Percentiles rank a stretch among this genome's conserved stretches.
Evolutionary conservation across 2,797 vertebrate species (phyloP).

Genomic region (Muscicapa comitata): DNA sequence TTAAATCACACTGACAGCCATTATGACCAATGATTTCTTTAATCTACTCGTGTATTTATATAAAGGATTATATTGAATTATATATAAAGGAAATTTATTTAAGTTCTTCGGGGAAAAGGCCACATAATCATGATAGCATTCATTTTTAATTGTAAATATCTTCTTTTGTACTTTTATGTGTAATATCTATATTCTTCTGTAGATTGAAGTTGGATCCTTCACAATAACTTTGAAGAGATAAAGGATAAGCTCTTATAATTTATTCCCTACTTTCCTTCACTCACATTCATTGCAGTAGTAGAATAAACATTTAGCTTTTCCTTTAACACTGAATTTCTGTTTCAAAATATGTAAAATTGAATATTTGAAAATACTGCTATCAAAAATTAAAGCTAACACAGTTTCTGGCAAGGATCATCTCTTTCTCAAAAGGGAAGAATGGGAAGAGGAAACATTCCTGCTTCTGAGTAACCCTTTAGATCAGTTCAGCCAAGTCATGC

Average conservation of each 20-base stretch:
- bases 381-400: neutral
- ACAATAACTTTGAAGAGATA: neutral
- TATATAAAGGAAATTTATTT: neutral
- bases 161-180: neutral
- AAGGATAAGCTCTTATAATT: neutral
- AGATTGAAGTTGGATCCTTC: neutral
- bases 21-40: neutral
- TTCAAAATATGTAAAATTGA: neutral
- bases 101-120: neutral
- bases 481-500: neutral
- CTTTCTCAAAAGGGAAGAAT: neutral
- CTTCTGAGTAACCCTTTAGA: neutral
- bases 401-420: neutral
- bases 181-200: neutral
- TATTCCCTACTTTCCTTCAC: neutral
- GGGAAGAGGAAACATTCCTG: neutral
- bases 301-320: neutral
- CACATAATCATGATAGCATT: neutral
- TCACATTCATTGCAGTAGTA: neutral
- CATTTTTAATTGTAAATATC: neutral
- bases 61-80: neutral
- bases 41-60: accelerated
- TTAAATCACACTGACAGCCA: neutral
- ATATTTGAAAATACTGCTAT: neutral
- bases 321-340: neutral